Conservation (phyloP, 1,140 invertebrate genomes). For the Paramacrobiotus metropolitanus region DNA sequence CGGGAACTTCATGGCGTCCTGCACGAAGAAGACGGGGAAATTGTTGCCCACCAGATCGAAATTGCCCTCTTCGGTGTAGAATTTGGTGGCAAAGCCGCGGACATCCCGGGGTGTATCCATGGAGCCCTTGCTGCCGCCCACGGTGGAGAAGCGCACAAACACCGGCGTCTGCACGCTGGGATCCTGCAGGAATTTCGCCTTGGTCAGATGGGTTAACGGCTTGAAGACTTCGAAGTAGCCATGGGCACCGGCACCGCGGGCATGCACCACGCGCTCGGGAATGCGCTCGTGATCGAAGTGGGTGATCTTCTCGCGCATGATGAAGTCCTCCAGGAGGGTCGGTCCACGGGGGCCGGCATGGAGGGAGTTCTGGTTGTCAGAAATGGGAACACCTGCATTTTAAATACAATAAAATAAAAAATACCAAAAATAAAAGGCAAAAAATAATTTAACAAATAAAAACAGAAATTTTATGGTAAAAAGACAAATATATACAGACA, state of each 20-base stretch:
- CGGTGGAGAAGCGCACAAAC: conserved; percentile 28
- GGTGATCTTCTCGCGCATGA: not conserved
- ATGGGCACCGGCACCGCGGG: not conserved
- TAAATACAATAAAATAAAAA: too few relatives aligned
- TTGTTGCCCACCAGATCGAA: conserved; percentile 49
- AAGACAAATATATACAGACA: too few relatives aligned
- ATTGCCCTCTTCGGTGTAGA: conserved; percentile 49
- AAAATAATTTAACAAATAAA: too few relatives aligned
- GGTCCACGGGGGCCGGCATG: not conserved
- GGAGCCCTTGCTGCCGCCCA: conserved; percentile 27
- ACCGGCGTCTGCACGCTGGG: conserved; percentile 26
- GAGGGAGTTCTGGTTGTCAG: not conserved
- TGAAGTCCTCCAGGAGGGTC: not conserved
- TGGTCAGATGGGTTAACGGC: conserved; percentile 47
- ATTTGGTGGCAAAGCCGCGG: conserved; percentile 45
- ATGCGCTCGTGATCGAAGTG: not conserved
- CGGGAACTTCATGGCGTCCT: conserved; percentile 50
- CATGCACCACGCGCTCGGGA: not conserved
- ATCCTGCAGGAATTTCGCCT: conserved; percentile 27
- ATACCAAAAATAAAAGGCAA: too few relatives aligned
- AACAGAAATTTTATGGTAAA: too few relatives aligned
- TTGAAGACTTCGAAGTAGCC: not conserved
- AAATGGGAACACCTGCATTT: too few relatives aligned
- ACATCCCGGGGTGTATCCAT: conserved; percentile 32
- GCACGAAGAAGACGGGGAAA: conserved; percentile 45